These are phyloP conservation scores for Tipula unca DNA, from an alignment of 2,888 invertebrate species.

Conservation along the genomic window DNA sequence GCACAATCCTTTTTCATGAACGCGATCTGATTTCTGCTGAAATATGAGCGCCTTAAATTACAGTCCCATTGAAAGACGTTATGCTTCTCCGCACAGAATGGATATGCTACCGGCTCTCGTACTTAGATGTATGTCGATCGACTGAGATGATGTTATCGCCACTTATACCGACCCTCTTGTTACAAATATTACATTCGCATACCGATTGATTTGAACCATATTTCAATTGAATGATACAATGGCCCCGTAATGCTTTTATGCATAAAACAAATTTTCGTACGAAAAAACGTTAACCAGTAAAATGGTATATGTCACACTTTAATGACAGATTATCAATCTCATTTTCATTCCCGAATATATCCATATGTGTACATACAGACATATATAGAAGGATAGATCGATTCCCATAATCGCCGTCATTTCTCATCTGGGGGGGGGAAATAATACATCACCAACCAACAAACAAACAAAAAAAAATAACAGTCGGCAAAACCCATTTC, in stretches of 20 bases:
- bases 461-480: neutral
- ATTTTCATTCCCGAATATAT: neutral
- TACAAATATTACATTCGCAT: too few species aligned
- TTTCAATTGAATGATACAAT: neutral
- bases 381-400: neutral
- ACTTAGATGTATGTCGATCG: too few species aligned
- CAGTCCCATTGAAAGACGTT: too few species aligned
- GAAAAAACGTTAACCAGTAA: neutral
- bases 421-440: neutral
- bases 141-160: too few species aligned
- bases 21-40: too few species aligned
- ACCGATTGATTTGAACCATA: neutral
- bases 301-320: neutral
- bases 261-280: neutral
- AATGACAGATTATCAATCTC: neutral
- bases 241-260: neutral
- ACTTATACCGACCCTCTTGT: too few species aligned
- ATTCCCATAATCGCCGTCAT: neutral
- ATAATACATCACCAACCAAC: neutral
- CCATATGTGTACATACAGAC: neutral
- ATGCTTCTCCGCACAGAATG: too few species aligned
- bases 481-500: neutral
- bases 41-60: too few species aligned
- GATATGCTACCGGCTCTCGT: too few species aligned
- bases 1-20: too few species aligned